Percentiles rank a stretch among this genome's conserved stretches.
Conservation (phyloP, 1,140 invertebrate species). For the Augochlora pura region DNA sequence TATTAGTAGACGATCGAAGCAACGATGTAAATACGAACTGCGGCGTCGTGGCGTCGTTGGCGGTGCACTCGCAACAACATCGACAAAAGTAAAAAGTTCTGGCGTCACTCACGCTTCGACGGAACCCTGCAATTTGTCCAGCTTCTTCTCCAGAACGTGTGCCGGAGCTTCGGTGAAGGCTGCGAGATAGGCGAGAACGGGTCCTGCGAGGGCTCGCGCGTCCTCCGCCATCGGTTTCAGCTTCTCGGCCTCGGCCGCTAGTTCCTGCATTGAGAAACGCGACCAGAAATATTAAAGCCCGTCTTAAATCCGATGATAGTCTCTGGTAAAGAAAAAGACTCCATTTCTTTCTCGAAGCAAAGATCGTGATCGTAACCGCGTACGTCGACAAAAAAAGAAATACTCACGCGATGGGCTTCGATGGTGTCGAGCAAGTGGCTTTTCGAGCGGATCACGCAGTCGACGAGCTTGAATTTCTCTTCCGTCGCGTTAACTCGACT, state of each 20-base stretch:
- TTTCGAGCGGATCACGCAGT: conserved; percentile 86
- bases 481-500: conserved; percentile 83
- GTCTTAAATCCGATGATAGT: too few relatives aligned
- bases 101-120: conserved; percentile 83
- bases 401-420: conserved; percentile 85
- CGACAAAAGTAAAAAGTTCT: not conserved
- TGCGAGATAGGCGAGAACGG: conserved; percentile 83
- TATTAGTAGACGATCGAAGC: not conserved
- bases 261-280: too few relatives aligned
- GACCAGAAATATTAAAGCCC: too few relatives aligned
- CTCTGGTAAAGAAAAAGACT: too few relatives aligned
- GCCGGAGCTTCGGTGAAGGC: conserved; percentile 82
- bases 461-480: conserved; percentile 88
- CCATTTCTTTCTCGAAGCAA: too few relatives aligned
- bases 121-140: conserved; percentile 81
- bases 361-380: too few relatives aligned
- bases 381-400: not conserved
- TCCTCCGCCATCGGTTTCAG: conserved; percentile 78
- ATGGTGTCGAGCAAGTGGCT: conserved; percentile 86
- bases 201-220: conserved; percentile 76
- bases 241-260: conserved; percentile 83
- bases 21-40: not conserved
- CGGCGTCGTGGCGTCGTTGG: conserved; percentile 4
- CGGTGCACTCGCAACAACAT: not conserved
- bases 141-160: conserved; percentile 80